These are phyloP conservation scores for Encarsia formosa DNA, from an alignment of 2,888 invertebrate species.

Conservation along the genomic window DNA sequence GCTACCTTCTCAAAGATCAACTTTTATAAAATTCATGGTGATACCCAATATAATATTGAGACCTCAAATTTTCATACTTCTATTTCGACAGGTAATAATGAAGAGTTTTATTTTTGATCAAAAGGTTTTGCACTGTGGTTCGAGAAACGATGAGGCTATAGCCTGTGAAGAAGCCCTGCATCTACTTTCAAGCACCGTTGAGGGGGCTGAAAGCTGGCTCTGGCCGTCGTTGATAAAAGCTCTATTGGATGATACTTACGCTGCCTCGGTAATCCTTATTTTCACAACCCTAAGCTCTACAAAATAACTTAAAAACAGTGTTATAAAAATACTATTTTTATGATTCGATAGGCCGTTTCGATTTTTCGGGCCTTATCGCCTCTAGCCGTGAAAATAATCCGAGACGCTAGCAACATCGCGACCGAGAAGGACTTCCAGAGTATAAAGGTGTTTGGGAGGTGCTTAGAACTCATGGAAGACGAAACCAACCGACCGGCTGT, in stretches of 20 bases:
- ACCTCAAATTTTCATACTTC: slow-evolving; percentile 4
- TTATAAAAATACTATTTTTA: background rate
- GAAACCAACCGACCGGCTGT: slow-evolving; percentile 36
- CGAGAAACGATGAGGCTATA: slow-evolving; percentile 36
- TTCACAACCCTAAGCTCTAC: too few relatives aligned
- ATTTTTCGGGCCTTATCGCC: slow-evolving; percentile 40
- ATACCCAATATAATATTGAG: background rate
- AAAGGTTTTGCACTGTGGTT: slow-evolving; percentile 36
- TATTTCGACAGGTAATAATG: background rate
- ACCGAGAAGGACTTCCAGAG: slow-evolving; percentile 39
- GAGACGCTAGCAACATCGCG: slow-evolving; percentile 29
- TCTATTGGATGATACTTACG: slow-evolving; percentile 37
- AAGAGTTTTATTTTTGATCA: background rate
- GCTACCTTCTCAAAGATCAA: slow-evolving; percentile 40
- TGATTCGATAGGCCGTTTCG: slow-evolving; percentile 33
- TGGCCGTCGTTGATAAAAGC: slow-evolving; percentile 43
- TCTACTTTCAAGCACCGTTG: slow-evolving; percentile 44
- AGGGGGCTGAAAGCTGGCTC: slow-evolving; percentile 44
- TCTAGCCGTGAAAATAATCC: slow-evolving; percentile 39
- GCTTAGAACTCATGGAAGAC: slow-evolving; percentile 40
- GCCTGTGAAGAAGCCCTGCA: slow-evolving; percentile 44
- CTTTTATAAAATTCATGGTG: slow-evolving; percentile 44
- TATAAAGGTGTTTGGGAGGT: slow-evolving; percentile 40
- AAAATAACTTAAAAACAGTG: background rate
- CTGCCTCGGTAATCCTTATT: slow-evolving; percentile 38